Conservation (phyloP, 2,797 vertebrate genomes). For the Onychomys leucogaster region DNA sequence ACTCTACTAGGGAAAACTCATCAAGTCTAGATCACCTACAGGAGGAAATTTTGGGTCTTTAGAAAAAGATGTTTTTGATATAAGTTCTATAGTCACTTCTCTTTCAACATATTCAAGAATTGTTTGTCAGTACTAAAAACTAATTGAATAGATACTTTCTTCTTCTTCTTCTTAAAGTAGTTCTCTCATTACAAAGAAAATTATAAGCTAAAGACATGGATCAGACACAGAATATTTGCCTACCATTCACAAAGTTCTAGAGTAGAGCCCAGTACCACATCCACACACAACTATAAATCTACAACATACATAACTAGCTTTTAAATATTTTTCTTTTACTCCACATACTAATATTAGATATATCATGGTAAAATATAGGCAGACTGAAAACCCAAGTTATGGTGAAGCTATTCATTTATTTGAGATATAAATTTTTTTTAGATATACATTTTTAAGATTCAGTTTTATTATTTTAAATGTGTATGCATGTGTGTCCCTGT, state of each 20-base stretch:
- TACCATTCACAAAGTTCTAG: neutral
- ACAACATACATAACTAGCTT: neutral
- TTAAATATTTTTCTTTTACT: neutral
- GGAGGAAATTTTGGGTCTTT: neutral
- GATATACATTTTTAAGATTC: neutral
- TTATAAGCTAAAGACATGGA: neutral
- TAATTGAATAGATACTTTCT: neutral
- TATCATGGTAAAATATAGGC: neutral
- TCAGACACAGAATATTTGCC: neutral
- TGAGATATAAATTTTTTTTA: neutral
- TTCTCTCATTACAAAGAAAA: neutral
- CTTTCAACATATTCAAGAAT: neutral
- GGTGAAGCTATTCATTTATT: neutral
- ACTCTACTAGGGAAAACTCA: neutral
- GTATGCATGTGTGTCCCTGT: neutral
- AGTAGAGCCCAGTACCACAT: neutral
- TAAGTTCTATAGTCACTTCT: neutral
- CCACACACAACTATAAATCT: neutral
- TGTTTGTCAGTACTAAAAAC: neutral
- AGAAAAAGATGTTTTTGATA: slow-evolving; percentile 7
- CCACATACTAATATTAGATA: neutral
- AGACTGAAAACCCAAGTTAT: neutral
- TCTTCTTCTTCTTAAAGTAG: neutral
- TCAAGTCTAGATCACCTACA: neutral
- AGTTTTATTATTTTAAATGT: neutral